phyloP scores from a whole-genome alignment of 2,797 vertebrate species.

The Rhinoraja longicauda region DNA sequence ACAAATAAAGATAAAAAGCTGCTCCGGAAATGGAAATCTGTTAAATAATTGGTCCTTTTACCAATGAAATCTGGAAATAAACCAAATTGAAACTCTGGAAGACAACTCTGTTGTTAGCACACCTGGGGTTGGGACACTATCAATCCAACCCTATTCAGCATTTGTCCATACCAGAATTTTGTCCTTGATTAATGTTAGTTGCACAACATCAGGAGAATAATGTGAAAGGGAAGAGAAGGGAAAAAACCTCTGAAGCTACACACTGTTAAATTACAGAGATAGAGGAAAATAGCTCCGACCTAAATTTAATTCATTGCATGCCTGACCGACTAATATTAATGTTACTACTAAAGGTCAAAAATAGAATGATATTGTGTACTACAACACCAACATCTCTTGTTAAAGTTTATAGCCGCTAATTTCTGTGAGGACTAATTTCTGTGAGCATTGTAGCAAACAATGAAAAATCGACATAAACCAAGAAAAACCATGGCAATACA shows the following conservation, averaged over 20 bases:
- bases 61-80: slow-evolving; percentile 1
- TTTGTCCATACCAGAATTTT: neutral
- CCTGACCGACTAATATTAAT: neutral
- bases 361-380: neutral
- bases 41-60: neutral
- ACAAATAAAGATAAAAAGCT: neutral
- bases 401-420: neutral
- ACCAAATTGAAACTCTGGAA: neutral
- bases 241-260: neutral
- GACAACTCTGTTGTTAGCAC: neutral
- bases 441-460: neutral
- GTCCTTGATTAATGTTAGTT: neutral
- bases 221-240: neutral
- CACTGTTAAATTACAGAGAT: too few species aligned
- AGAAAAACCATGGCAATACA: neutral
- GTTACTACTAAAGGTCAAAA: neutral
- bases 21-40: neutral
- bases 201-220: too few species aligned
- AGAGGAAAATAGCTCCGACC: neutral
- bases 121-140: neutral
- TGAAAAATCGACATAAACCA: neutral
- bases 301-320: neutral
- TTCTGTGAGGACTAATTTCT: neutral
- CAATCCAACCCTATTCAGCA: neutral
- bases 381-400: neutral